Base-by-base conservation (phyloP, 2,888 invertebrate genomes). In the Autographa gamma region DNA sequence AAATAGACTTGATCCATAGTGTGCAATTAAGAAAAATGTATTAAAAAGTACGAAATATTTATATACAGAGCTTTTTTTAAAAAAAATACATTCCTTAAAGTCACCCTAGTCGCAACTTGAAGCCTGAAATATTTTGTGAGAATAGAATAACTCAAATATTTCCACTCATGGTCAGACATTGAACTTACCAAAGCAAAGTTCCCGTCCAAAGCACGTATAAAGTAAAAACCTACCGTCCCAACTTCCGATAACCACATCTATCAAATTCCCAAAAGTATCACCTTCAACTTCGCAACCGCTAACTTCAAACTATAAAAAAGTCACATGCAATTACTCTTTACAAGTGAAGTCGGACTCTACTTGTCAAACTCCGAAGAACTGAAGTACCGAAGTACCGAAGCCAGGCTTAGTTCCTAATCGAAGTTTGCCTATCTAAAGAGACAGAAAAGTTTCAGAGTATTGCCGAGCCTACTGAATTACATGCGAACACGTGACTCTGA, bases 341-440 rank as follows among this genome's bases (percentile, higher is more conserved):
- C 81, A 76, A 73, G 78, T 80, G 76, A 69, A 78, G 80, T 79
- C 69, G 77, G 79, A 83, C 81, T 81, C 78, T 78, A 82, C 82
- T 86, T 84, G 82, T 81, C 84, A 78, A 82, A 86, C 81, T 85
- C 66, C 25, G 63, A 77, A 77, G 25, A 1, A 25, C 66, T 18
- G 63, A 77, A 77, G 25, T 3, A 25, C 66, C 25, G 63, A 77
- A 77, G 73, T 74, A 69, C 67, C 8, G n/a, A 16, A 48, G 48
- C 48, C 67, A 66, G 77, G 80, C 80, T 86, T 80, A 83, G 85
- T 85, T 81, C 76, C 82, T 82, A 86, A 86, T 86, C 85, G 82
- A 86, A 86, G 79, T 86, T 86, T 80, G 77, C 78, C 86, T 82
- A 85, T 83, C 80, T 74, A 77, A 80, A 77, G 74, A 74, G 82